Base-by-base conservation (phyloP, 2,888 invertebrate species). In the Pedicia rivosa region DNA sequence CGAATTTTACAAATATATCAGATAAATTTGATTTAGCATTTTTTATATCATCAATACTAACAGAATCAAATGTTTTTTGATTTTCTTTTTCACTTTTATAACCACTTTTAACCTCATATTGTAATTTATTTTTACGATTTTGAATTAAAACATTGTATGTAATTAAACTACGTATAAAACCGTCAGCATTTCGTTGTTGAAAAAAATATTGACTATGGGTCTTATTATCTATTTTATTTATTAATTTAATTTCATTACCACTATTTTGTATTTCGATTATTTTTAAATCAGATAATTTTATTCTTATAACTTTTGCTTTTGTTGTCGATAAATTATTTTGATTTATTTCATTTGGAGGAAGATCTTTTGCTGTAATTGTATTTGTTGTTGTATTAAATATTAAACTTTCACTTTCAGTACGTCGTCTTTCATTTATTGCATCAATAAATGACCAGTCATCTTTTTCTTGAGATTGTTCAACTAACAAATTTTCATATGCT, bases 181-280 rank as follows among this genome's bases (percentile, higher is more conserved):
- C 71, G 48, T 83, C 81, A 1, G 86, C 84, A 48, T 88, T 87
- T 0, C 83, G 86, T 46, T 81, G 75, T 55, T 86, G 86, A 61
- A 92, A 91, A 53, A 83, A 79, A 53, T 92, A 83, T 5, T 81
- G 78, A 43, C 79, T 54, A 40, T 61, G 57, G 5, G 54, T 2
- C 34, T 76, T 70, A 57, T 77, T 74, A 30, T 53, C 57, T 2
- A 41, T 40, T 44, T 74, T 75, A 45, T 77, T 72, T 46, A 76
- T 71, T 45, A 87, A 72, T 25, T 69, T 67, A 34, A 78, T 56
- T 22, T 65, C 65, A 36, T 70, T 68, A 2, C 66, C 65, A 20
- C 65, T 64, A 34, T 63, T 62, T 39, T 66, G 64, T 2, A 74
- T 62, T 42, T 70, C 65, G 47, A 79, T 76, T 38, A 74, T 72